Evolutionary conservation across 2,113 vertebrate species (phyloP).

Genomic region (Oncorhynchus masou): DNA sequence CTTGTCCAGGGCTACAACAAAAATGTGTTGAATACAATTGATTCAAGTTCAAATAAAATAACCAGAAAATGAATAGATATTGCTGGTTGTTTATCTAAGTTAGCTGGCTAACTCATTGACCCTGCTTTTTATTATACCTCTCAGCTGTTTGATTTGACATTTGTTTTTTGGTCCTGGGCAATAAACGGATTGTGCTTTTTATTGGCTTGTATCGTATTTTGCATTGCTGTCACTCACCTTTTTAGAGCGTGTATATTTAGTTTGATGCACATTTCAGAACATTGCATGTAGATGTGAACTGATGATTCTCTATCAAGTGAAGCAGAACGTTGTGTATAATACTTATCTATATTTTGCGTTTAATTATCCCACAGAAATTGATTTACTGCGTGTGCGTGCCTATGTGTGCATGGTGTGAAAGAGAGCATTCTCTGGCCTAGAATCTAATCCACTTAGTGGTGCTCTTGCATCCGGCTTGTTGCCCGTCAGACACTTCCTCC

Average conservation of each 20-base stretch:
- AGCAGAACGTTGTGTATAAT: too few species aligned
- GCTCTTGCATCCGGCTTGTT: background rate
- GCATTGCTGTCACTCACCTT: too few species aligned
- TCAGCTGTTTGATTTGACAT: background rate
- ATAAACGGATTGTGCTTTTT: background rate
- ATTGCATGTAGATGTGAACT: too few species aligned
- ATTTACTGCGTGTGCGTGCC: background rate
- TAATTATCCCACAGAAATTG: too few species aligned
- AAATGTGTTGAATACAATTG: too few species aligned
- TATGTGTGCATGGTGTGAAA: background rate
- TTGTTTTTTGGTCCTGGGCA: background rate
- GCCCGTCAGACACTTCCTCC: background rate
- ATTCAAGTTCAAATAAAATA: too few species aligned
- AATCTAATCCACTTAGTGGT: slow-evolving; percentile 16
- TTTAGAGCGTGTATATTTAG: background rate
- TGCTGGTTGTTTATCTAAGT: too few species aligned
- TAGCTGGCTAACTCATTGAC: too few species aligned
- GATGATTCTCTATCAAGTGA: too few species aligned
- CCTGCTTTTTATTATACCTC: background rate
- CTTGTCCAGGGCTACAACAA: too few species aligned
- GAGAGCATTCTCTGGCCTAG: background rate
- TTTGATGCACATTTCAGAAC: background rate
- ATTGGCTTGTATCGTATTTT: background rate
- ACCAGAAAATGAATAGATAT: too few species aligned
- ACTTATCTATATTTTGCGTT: too few species aligned